Percentiles rank a stretch among this genome's conserved stretches.
These are phyloP conservation scores for Drosophila nigritarsus DNA, from an alignment of 2,888 invertebrate genomes.

Conservation along the genomic window DNA sequence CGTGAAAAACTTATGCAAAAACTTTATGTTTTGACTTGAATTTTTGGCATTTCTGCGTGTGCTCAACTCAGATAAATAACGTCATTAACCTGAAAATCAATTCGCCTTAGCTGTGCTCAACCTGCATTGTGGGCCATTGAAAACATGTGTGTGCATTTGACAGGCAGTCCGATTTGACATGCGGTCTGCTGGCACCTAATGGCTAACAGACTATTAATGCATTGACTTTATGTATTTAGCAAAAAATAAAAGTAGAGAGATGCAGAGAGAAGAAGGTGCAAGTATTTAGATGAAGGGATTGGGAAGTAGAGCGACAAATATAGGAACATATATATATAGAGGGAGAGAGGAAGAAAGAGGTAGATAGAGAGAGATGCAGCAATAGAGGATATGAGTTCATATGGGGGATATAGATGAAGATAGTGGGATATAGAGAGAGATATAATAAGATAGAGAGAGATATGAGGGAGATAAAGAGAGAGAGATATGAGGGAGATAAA, in stretches of 20 bases:
- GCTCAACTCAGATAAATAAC: conserved; percentile 23
- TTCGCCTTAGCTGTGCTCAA: conserved; percentile 37
- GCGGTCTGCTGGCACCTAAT: conserved; percentile 32
- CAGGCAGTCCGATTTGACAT: conserved; percentile 42
- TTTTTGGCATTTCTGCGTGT: background rate
- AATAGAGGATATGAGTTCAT: background rate
- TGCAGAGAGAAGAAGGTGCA: background rate
- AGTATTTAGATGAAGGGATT: background rate
- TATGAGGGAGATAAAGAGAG: too few relatives aligned
- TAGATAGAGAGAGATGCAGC: background rate
- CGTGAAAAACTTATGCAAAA: conserved; percentile 52
- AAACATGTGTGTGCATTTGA: conserved; percentile 33
- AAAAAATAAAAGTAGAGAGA: background rate
- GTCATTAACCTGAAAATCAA: conserved; percentile 62
- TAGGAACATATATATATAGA: background rate
- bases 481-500: accelerated
- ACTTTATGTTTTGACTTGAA: conserved; percentile 42
- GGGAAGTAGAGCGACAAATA: background rate
- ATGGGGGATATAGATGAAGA: background rate
- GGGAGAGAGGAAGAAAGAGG: background rate
- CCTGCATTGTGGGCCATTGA: conserved; percentile 35
- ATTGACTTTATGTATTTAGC: conserved; percentile 7
- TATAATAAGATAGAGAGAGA: too few relatives aligned
- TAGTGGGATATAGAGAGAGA: background rate
- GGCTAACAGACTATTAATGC: conserved; percentile 29